Percentiles rank a stretch among this genome's conserved stretches.
phyloP scores from a whole-genome alignment of 2,113 vertebrate species.

The Tenebrosternarchus preto region DNA sequence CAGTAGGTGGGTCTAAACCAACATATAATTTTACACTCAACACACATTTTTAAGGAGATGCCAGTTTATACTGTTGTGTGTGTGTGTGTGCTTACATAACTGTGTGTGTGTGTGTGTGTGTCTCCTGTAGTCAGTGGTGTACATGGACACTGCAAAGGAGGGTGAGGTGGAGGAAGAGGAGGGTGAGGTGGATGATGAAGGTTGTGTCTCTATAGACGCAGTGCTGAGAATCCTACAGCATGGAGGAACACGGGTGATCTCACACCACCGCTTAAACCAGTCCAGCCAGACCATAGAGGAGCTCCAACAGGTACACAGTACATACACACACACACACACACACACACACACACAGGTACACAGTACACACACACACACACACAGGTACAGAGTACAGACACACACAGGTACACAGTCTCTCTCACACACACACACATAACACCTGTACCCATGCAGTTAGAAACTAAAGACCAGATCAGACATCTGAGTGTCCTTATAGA shows the following conservation, averaged over 20 bases:
- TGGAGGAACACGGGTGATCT: not conserved
- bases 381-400: too few species aligned
- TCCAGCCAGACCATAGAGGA: conserved; percentile 11
- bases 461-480: too few species aligned
- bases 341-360: not conserved
- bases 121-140: conserved; percentile 23
- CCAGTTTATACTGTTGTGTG: too few species aligned
- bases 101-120: conserved; percentile 28
- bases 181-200: conserved; percentile 13
- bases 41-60: too few species aligned
- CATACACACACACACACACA: conserved; percentile 18
- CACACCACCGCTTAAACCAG: not conserved
- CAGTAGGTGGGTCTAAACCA: not conserved
- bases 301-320: conserved; percentile 40
- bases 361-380: not conserved
- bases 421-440: not conserved
- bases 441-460: too few species aligned
- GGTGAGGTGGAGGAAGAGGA: conserved; percentile 31
- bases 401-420: conserved; percentile 26
- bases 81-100: not conserved
- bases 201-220: conserved; percentile 40
- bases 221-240: conserved; percentile 39
- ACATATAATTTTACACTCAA: too few species aligned
- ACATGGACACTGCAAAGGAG: conserved; percentile 24
- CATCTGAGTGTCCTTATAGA: too few species aligned